phyloP scores from a whole-genome alignment of 2,797 vertebrate genomes.

The Notolabrus celidotus region DNA sequence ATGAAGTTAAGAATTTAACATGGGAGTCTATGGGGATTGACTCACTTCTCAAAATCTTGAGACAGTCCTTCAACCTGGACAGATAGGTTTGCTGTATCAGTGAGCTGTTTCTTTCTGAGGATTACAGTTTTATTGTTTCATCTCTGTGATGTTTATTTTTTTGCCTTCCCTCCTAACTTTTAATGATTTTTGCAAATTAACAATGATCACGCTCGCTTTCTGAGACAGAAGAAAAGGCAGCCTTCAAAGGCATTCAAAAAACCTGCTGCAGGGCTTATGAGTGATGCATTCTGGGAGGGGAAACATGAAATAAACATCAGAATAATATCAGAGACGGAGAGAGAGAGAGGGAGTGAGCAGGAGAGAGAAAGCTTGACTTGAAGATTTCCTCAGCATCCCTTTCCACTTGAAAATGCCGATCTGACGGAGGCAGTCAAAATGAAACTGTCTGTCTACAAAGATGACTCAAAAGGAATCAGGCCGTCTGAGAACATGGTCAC shows the following conservation, averaged over 20 bases:
- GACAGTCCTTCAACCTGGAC: constrained; percentile 1
- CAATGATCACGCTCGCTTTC: constrained; percentile 31
- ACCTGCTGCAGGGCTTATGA: constrained; percentile 62
- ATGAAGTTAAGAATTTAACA: no score
- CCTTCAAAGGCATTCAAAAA: constrained; percentile 48
- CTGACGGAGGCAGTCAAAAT: constrained; percentile 55
- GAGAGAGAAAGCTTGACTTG: constrained; percentile 16
- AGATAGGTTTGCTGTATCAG: constrained; percentile 12
- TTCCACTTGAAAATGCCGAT: constrained; percentile 31
- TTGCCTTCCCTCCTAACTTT: background rate
- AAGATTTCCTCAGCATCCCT: constrained; percentile 43
- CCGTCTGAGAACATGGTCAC: constrained; percentile 56
- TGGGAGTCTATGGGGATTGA: no score
- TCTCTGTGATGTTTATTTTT: constrained; percentile 9
- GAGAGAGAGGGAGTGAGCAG: constrained; percentile 4
- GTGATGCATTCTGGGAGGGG: constrained; percentile 64
- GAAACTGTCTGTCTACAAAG: constrained; percentile 59
- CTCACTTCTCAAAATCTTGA: background rate
- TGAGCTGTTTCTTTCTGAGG: constrained; percentile 1
- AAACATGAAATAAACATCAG: constrained; percentile 80
- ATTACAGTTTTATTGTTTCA: constrained; percentile 7
- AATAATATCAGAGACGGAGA: constrained; percentile 51
- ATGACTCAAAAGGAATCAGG: constrained; percentile 58
- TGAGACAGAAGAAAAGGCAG: constrained; percentile 44
- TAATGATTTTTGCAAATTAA: constrained; percentile 34